Evolutionary conservation across 2,888 invertebrate genomes (phyloP).

Genomic region (Caenorhabditis doughertyi): DNA sequence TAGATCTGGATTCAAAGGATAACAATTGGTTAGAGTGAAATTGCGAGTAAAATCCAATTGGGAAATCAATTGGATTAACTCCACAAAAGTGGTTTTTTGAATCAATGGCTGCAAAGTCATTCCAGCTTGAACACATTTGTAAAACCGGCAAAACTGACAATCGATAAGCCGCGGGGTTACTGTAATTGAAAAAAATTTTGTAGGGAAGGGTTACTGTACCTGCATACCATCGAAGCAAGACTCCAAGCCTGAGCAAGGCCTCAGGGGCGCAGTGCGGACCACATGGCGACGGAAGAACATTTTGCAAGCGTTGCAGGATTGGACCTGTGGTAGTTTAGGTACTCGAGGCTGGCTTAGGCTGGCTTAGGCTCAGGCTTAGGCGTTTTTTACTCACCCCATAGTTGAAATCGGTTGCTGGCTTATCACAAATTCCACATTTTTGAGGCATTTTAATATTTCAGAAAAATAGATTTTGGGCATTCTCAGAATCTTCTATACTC

Average conservation of each 20-base stretch:
- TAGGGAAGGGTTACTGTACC: neutral
- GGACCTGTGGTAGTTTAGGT: neutral
- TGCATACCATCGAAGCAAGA: neutral
- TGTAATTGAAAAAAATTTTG: no score
- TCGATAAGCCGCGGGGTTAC: neutral
- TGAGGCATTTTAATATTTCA: no score
- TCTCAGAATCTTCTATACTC: no score
- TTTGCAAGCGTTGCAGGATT: conserved; percentile 4
- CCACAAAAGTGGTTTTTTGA: neutral
- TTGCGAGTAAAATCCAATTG: neutral
- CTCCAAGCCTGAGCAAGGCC: neutral
- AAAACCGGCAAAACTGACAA: conserved; percentile 19
- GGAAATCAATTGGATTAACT: neutral
- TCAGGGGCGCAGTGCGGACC: neutral
- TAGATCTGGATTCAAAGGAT: neutral
- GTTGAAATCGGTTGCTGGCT: conserved; percentile 1
- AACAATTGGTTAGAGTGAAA: neutral
- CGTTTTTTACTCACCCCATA: conserved; percentile 31
- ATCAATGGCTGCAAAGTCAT: conserved; percentile 3
- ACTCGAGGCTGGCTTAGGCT: no score
- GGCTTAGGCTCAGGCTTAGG: neutral
- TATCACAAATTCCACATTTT: neutral
- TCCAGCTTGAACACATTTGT: conserved; percentile 6
- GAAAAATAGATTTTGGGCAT: no score
- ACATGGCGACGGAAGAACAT: conserved; percentile 26